Conservation (phyloP, 2,797 vertebrate genomes). For the Petrocephalus sullivani region DNA sequence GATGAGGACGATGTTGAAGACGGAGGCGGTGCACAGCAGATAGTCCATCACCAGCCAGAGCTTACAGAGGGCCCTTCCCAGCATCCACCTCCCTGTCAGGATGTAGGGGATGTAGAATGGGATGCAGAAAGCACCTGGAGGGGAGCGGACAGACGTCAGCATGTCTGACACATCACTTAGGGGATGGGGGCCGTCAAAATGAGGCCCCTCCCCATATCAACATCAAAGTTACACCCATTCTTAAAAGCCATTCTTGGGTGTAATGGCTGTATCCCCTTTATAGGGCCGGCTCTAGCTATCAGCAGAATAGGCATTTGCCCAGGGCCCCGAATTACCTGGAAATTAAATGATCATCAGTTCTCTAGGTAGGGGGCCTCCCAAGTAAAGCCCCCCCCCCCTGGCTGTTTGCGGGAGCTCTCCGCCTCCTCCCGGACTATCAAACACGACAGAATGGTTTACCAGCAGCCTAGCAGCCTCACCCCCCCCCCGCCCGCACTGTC, state of each 20-base stretch:
- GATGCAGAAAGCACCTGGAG: conserved; percentile 73
- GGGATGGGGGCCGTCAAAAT: background rate
- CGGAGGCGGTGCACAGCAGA: conserved; percentile 78
- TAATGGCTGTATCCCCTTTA: background rate
- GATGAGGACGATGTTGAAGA: conserved; percentile 85
- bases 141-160: background rate
- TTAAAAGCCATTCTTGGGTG: background rate
- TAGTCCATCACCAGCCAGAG: conserved; percentile 81
- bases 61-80: conserved; percentile 67
- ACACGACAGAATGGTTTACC: background rate
- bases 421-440: background rate
- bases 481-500: background rate
- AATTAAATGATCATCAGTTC: background rate
- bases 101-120: conserved; percentile 79
- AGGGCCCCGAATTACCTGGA: background rate
- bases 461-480: background rate
- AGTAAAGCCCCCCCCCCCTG: background rate
- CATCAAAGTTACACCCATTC: background rate
- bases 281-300: background rate
- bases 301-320: background rate
- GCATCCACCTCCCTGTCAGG: conserved; percentile 62
- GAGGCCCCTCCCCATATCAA: background rate
- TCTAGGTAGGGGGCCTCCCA: background rate
- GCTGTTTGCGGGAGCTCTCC: background rate
- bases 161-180: no score